These are phyloP conservation scores for Himalopsyche japonica DNA, from an alignment of 2,888 invertebrate genomes.

Conservation along the genomic window DNA sequence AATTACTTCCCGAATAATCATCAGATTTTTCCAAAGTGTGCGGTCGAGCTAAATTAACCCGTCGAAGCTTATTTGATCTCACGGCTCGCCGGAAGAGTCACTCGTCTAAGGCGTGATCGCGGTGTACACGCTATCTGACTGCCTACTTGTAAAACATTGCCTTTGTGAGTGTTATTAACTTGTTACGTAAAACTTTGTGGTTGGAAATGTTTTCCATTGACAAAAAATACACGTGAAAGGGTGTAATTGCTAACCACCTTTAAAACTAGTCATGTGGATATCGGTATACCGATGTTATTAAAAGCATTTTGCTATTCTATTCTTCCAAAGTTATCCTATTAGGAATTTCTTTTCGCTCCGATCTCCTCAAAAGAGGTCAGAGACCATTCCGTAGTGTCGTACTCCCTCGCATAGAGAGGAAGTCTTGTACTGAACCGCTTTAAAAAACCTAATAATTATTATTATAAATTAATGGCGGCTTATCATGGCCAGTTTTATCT, in stretches of 20 bases:
- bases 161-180: neutral
- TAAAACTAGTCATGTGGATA: neutral
- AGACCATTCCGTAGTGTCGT: neutral
- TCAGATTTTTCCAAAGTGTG: neutral
- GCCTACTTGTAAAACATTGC: neutral
- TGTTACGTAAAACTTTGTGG: neutral
- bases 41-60: neutral
- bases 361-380: neutral
- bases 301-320: neutral
- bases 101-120: neutral
- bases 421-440: neutral
- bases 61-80: neutral
- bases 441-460: neutral
- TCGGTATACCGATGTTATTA: neutral
- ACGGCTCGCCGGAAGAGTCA: neutral
- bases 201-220: neutral
- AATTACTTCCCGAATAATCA: neutral
- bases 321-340: neutral
- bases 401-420: neutral
- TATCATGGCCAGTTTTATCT: conserved; percentile 12
- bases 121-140: neutral
- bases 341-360: neutral
- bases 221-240: neutral
- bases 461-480: neutral
- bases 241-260: neutral